Conservation (phyloP, 2,888 invertebrate species). For the Xestobium rufovillosum region DNA sequence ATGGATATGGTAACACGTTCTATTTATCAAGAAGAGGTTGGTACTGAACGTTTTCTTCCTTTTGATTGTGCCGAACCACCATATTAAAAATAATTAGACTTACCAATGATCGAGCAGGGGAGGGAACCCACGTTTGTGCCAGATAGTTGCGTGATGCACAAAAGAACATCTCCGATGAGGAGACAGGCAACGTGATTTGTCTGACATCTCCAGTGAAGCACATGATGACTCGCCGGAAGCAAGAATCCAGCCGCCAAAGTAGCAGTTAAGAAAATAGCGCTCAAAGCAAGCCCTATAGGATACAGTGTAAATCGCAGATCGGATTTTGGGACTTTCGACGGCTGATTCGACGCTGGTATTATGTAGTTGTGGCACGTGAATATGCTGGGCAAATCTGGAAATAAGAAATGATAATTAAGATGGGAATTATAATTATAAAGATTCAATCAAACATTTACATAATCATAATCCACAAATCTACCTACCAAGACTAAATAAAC, state of each 20-base stretch:
- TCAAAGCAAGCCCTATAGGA: constrained; percentile 70
- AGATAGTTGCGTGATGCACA: constrained; percentile 70
- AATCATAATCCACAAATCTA: too few relatives aligned
- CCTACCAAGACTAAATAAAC: too few relatives aligned
- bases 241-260: constrained; percentile 73
- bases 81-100: too few relatives aligned
- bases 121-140: constrained; percentile 52
- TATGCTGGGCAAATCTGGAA: constrained; percentile 46
- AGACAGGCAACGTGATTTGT: constrained; percentile 80
- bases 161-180: constrained; percentile 69
- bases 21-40: too few relatives aligned
- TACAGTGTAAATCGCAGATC: constrained; percentile 64
- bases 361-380: constrained; percentile 57
- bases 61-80: too few relatives aligned
- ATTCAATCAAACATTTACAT: too few relatives aligned
- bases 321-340: constrained; percentile 20
- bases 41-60: too few relatives aligned
- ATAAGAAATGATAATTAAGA: constrained; percentile 21
- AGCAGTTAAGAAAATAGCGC: constrained; percentile 72
- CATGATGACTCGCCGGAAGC: constrained; percentile 77
- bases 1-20: too few relatives aligned
- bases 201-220: constrained; percentile 83
- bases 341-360: constrained; percentile 29
- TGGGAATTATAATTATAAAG: not conserved
- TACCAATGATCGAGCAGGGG: constrained; percentile 62